Base-by-base conservation (phyloP, 1,140 invertebrate genomes). In the Dendroctonus ponderosae region DNA sequence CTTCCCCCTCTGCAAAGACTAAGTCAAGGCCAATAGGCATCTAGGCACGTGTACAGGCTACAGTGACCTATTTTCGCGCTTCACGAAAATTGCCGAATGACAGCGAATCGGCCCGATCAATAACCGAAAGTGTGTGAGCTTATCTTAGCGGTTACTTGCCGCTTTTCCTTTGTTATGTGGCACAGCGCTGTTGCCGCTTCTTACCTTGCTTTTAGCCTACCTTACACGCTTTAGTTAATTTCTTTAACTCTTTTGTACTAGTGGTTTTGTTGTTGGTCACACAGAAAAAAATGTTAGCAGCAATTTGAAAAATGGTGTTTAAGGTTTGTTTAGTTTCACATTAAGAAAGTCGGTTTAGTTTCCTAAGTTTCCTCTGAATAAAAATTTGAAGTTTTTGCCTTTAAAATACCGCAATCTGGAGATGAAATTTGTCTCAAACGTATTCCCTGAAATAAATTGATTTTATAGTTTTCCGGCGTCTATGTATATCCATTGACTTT, bases 1-100 rank as follows among this genome's bases (percentile, higher is more conserved):
- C 41, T 44, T 7, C 57, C 43, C 40, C 41, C 39, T 42, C 56
- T 14, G 8, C 64, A 6, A 15, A 52, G 57, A 58, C 63, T 59
- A 52, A 66, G 63, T 66, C 63, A 66, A 66, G 63, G 63, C 63
- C 63, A 66, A 59, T 44, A 41, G n/a, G 6, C 40, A 63, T 63
- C 62, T 43, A 51, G 51, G 62, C 62, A 66, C 54, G 52, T 65
- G 62, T 65, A 65, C 43, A 66, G 26, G 51, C 42, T 66, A 39
- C 59, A 54, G 14, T 66, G 63, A 66, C 63, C 63, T 39, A 66
- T 56, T 66, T 66, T 66, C 53, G 12, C 43, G 56, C 48, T 56
- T 66, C 51, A 66, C 63, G 63, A 46, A 59, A 58, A 59, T 26
- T 12, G 12, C 9, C 63, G 63, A 66, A 8, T 12, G 3, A 26